These are phyloP conservation scores for Brassicogethes aeneus DNA, from an alignment of 2,888 invertebrate species.

Conservation along the genomic window DNA sequence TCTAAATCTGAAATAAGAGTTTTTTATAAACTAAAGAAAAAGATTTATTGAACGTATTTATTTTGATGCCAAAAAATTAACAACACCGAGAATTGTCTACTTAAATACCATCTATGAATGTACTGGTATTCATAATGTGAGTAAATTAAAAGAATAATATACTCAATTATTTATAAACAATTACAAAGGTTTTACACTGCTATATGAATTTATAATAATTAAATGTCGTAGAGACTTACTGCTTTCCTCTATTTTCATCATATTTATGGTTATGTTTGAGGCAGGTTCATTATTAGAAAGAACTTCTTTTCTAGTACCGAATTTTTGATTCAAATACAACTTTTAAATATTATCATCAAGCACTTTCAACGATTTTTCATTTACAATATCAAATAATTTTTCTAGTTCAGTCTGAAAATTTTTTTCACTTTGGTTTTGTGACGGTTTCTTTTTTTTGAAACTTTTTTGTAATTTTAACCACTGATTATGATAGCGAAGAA, in stretches of 20 bases:
- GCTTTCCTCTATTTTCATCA: neutral
- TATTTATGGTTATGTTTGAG: neutral
- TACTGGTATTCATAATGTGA: neutral
- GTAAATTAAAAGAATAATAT: neutral
- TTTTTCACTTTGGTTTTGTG: neutral
- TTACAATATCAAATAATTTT: neutral
- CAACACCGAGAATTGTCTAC: no score
- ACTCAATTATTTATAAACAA: no score
- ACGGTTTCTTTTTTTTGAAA: neutral
- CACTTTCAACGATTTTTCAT: neutral
- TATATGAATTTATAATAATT: no score
- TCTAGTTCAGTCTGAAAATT: neutral
- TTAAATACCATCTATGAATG: no score
- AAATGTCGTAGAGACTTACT: neutral
- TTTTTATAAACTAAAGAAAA: constrained; percentile 1
- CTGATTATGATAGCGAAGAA: neutral
- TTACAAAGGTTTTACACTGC: no score
- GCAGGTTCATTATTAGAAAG: neutral
- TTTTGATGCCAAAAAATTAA: neutral
- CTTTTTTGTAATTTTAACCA: neutral
- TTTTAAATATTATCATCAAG: neutral
- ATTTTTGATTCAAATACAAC: neutral
- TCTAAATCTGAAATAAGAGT: constrained; percentile 1
- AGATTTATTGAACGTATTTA: neutral
- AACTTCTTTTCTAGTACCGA: neutral